phyloP scores from a whole-genome alignment of 2,113 vertebrate genomes.

The Prochilodus magdalenae region DNA sequence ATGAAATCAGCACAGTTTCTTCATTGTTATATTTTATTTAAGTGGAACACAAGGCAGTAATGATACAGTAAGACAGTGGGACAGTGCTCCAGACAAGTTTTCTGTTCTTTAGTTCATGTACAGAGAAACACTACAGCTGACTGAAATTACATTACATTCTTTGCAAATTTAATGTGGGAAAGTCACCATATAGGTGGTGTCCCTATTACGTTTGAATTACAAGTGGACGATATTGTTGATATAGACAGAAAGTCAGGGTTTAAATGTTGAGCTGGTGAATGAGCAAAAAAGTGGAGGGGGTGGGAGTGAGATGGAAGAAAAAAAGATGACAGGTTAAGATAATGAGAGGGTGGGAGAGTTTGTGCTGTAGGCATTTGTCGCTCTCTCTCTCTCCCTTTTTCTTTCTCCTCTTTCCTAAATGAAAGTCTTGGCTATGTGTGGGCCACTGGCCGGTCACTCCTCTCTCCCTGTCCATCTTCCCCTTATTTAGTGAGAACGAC shows the following conservation, averaged over 20 bases:
- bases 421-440: background rate
- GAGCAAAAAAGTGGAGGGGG: background rate
- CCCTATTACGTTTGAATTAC: too few species aligned
- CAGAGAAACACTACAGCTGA: too few species aligned
- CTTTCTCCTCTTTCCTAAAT: background rate
- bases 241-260: background rate
- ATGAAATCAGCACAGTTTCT: too few species aligned
- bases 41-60: too few species aligned
- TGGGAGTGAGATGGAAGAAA: background rate
- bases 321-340: background rate
- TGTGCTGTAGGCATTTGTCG: background rate
- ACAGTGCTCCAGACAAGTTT: too few species aligned
- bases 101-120: too few species aligned
- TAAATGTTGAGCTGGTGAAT: background rate
- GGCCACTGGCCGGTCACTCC: background rate
- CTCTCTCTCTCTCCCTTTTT: background rate
- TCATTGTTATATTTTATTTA: too few species aligned
- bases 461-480: background rate
- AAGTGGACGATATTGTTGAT: background rate
- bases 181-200: too few species aligned
- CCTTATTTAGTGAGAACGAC: conserved; percentile 10
- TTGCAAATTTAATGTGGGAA: too few species aligned
- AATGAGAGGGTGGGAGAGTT: background rate
- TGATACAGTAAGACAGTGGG: too few species aligned
- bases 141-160: too few species aligned